phyloP scores from a whole-genome alignment of 2,888 invertebrate genomes.

The Quadroppia sp. region DNA sequence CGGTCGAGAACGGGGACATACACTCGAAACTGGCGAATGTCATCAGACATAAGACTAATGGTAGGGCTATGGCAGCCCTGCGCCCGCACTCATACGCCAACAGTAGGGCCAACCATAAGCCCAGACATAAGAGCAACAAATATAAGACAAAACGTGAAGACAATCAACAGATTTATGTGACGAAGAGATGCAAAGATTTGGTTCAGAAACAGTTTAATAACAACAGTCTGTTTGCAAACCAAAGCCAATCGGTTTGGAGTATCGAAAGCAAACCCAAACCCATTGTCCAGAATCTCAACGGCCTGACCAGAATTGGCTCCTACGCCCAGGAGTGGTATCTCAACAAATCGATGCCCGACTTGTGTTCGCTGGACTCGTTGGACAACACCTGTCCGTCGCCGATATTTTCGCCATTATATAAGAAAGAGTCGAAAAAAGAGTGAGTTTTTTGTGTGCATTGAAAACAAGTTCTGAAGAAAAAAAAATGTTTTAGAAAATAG shows the following conservation, averaged over 20 bases:
- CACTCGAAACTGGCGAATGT: constrained; percentile 16
- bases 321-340: constrained; percentile 31
- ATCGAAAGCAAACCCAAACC: constrained; percentile 24
- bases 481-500: background rate
- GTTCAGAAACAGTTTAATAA: background rate
- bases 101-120: constrained; percentile 7
- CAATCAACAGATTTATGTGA: background rate
- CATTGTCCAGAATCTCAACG: background rate
- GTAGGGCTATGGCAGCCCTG: background rate
- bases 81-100: background rate
- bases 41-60: background rate
- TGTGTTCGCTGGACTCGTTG: constrained; percentile 17
- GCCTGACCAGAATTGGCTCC: constrained; percentile 9
- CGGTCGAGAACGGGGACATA: background rate
- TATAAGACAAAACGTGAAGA: constrained; percentile 14
- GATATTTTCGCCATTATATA: constrained; percentile 25
- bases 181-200: background rate
- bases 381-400: constrained; percentile 25
- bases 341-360: constrained; percentile 32
- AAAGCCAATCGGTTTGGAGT: constrained; percentile 35
- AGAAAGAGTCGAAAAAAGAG: constrained; percentile 11
- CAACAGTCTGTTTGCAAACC: constrained; percentile 15
- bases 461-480: background rate
- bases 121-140: background rate
- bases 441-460: background rate